Conservation (phyloP, 2,888 invertebrate species). For the Melanophora roralis region DNA sequence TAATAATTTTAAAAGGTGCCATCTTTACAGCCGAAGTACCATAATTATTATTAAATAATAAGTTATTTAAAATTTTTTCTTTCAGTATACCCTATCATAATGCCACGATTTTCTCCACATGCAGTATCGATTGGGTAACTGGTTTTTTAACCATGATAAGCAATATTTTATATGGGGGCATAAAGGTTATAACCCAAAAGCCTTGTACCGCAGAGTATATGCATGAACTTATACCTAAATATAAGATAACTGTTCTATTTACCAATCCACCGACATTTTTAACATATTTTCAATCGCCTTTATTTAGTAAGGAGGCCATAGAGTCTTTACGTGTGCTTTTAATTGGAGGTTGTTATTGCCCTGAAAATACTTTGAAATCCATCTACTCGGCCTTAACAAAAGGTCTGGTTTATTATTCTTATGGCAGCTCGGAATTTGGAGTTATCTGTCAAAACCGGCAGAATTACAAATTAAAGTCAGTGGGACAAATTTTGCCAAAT, state of each 20-base stretch:
- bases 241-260: constrained; percentile 64
- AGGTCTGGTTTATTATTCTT: constrained; percentile 65
- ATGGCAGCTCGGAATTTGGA: constrained; percentile 70
- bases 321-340: constrained; percentile 64
- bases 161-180: constrained; percentile 19
- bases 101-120: constrained; percentile 59
- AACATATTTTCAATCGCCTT: constrained; percentile 63
- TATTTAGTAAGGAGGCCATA: constrained; percentile 63
- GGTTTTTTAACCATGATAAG: constrained; percentile 8
- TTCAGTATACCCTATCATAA: constrained; percentile 15
- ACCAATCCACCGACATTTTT: constrained; percentile 67
- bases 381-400: constrained; percentile 64
- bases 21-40: no score
- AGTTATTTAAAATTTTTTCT: not conserved
- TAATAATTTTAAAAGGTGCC: no score
- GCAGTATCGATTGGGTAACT: constrained; percentile 58
- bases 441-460: constrained; percentile 15
- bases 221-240: constrained; percentile 66
- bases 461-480: constrained; percentile 57
- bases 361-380: constrained; percentile 62
- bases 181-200: constrained; percentile 55
- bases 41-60: not conserved
- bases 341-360: constrained; percentile 67
- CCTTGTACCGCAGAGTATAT: constrained; percentile 67
- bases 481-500: constrained; percentile 65